Percentiles rank a stretch among this genome's conserved stretches.
These are phyloP conservation scores for Caretta caretta DNA, from an alignment of 2,113 vertebrate genomes.

Conservation along the genomic window DNA sequence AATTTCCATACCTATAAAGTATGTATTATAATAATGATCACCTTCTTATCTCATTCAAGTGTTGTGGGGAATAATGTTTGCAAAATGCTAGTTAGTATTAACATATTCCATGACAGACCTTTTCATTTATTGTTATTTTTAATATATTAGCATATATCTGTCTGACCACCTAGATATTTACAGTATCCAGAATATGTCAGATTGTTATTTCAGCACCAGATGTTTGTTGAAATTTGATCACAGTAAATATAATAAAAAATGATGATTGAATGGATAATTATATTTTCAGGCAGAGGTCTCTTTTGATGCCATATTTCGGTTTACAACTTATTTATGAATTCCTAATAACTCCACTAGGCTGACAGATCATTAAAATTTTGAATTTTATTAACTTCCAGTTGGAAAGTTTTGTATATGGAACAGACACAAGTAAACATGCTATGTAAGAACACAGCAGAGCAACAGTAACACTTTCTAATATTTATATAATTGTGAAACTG, in stretches of 20 bases:
- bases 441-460: not conserved
- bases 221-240: slow-evolving; percentile 46
- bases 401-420: not conserved
- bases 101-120: slow-evolving; percentile 47
- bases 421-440: slow-evolving; percentile 27
- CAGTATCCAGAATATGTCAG: not conserved
- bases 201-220: not conserved
- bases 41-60: accelerated
- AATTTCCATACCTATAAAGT: not conserved
- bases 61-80: not conserved
- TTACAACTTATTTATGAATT: slow-evolving; percentile 35
- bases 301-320: slow-evolving; percentile 26
- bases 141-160: slow-evolving; percentile 24
- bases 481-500: not conserved
- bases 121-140: slow-evolving; percentile 67
- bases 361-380: slow-evolving; percentile 18
- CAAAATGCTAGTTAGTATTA: not conserved
- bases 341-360: not conserved
- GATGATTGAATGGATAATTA: slow-evolving; percentile 43
- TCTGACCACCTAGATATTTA: not conserved
- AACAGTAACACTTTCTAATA: slow-evolving; percentile 23
- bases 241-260: slow-evolving; percentile 50
- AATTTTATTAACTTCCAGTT: not conserved
- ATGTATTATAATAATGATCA: not conserved
- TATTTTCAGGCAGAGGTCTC: slow-evolving; percentile 13